These are phyloP conservation scores for Cydia fagiglandana DNA, from an alignment of 1,140 invertebrate genomes.

Conservation along the genomic window DNA sequence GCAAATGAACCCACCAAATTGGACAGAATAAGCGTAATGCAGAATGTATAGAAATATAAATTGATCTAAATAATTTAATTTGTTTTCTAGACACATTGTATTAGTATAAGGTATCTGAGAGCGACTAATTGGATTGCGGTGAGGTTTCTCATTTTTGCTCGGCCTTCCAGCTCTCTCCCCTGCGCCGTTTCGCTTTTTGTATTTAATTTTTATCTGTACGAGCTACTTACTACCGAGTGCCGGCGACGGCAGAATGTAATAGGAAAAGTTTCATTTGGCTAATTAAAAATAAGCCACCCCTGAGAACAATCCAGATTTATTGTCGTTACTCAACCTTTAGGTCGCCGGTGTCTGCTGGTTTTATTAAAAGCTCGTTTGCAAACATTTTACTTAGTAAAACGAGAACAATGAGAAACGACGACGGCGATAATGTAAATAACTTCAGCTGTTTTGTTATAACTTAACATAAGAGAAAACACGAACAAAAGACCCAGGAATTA, in stretches of 20 bases:
- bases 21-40: neutral
- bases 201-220: constrained; percentile 66
- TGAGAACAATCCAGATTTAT: constrained; percentile 62
- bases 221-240: constrained; percentile 44
- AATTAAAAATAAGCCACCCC: constrained; percentile 71
- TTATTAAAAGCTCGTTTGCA: constrained; percentile 54
- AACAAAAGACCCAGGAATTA: constrained; percentile 34
- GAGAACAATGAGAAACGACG: constrained; percentile 49
- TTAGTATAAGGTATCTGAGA: constrained; percentile 59
- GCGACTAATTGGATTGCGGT: constrained; percentile 65
- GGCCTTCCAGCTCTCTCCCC: constrained; percentile 42
- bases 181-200: constrained; percentile 46
- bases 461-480: constrained; percentile 37
- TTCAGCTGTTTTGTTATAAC: constrained; percentile 42
- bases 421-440: constrained; percentile 52
- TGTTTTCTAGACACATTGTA: constrained; percentile 50
- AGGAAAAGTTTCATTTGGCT: constrained; percentile 72
- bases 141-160: constrained; percentile 56
- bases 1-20: neutral
- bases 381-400: constrained; percentile 47
- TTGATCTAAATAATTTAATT: constrained; percentile 41
- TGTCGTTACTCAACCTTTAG: constrained; percentile 53
- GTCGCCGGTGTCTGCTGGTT: constrained; percentile 46
- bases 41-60: neutral
- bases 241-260: constrained; percentile 61